Evolutionary conservation across 2,113 vertebrate genomes (phyloP).

Genomic region (Verasper variegatus): DNA sequence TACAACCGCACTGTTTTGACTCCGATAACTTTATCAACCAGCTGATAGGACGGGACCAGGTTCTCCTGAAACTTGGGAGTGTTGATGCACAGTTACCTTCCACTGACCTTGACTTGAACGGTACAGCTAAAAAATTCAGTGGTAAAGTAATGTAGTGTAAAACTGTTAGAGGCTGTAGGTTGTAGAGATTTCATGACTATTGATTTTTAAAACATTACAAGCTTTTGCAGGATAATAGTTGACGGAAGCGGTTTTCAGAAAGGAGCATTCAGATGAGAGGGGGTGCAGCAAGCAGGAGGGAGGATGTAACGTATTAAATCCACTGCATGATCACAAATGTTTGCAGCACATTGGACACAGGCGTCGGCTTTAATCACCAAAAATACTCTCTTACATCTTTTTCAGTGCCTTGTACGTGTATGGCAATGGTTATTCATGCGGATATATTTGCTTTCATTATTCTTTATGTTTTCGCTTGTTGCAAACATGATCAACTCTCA

Average conservation of each 20-base stretch:
- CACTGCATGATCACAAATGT: too few species aligned
- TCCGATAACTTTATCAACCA: constrained; percentile 67
- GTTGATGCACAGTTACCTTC: constrained; percentile 41
- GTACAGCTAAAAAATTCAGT: background rate
- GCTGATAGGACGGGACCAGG: constrained; percentile 48
- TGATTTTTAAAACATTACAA: background rate
- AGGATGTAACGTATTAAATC: too few species aligned
- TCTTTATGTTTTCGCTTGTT: too few species aligned
- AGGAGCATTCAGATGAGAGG: too few species aligned
- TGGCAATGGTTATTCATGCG: too few species aligned
- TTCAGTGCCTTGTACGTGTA: too few species aligned
- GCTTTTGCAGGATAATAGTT: constrained; percentile 7
- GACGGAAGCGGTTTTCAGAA: background rate
- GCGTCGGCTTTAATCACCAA: too few species aligned
- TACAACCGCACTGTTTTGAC: constrained; percentile 57
- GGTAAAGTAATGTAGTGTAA: background rate
- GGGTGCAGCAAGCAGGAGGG: too few species aligned
- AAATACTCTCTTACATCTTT: too few species aligned
- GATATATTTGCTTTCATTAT: too few species aligned
- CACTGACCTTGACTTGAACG: constrained; percentile 40
- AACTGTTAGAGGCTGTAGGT: background rate
- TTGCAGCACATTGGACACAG: too few species aligned
- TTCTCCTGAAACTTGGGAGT: constrained; percentile 35
- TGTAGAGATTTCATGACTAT: background rate
- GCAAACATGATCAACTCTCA: too few species aligned